Conservation (phyloP, 1,140 invertebrate species). For the Chironomus tepperi region DNA sequence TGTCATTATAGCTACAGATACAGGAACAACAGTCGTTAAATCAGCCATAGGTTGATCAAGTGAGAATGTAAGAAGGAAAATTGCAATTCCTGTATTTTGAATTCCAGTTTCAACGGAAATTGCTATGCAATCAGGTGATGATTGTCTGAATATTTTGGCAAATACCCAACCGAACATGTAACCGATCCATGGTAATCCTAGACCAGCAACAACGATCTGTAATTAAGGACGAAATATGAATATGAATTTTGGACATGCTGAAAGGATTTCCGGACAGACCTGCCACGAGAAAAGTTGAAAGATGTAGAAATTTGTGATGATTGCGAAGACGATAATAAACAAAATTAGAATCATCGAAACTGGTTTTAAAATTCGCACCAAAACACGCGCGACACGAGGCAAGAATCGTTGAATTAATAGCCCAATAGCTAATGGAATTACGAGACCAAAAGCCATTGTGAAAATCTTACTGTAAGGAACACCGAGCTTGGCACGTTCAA, state of each 20-base stretch:
- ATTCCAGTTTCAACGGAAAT: slow-evolving; percentile 90
- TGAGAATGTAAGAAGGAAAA: slow-evolving; percentile 67
- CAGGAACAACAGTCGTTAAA: slow-evolving; percentile 79
- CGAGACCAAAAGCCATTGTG: slow-evolving; percentile 61
- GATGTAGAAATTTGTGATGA: slow-evolving; percentile 83
- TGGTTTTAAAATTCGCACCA: slow-evolving; percentile 75
- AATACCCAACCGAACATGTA: slow-evolving; percentile 64
- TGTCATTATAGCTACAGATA: slow-evolving; percentile 87
- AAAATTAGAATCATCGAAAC: slow-evolving; percentile 75
- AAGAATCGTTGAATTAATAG: slow-evolving; percentile 60
- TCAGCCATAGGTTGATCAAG: slow-evolving; percentile 65
- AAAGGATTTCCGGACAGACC: slow-evolving; percentile 45
- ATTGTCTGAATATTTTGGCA: slow-evolving; percentile 52
- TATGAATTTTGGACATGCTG: too few species aligned
- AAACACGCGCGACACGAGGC: slow-evolving; percentile 55
- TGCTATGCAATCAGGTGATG: slow-evolving; percentile 60
- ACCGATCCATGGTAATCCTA: slow-evolving; percentile 79
- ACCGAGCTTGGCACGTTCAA: slow-evolving; percentile 54
- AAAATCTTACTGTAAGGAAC: slow-evolving; percentile 79
- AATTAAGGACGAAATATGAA: slow-evolving; percentile 26
- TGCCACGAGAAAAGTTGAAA: slow-evolving; percentile 82
- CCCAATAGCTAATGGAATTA: slow-evolving; percentile 77
- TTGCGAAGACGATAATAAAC: slow-evolving; percentile 88
- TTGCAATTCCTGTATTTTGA: slow-evolving; percentile 89
- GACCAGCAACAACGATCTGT: slow-evolving; percentile 71